Conservation (phyloP, 1,140 invertebrate species). For the Tetramorium simillimum region DNA sequence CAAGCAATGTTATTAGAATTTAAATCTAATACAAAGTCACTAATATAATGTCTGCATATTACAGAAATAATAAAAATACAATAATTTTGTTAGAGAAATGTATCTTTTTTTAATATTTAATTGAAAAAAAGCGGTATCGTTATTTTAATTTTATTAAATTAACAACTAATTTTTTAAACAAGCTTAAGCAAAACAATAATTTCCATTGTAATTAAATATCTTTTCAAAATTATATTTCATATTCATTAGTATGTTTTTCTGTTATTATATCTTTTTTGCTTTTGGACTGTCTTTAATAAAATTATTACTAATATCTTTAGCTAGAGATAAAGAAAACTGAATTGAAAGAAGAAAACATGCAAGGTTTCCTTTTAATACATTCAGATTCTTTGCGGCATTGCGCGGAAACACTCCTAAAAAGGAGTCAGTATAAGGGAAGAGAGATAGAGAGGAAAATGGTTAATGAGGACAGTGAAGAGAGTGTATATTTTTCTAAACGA, state of each 20-base stretch:
- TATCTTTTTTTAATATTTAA: neutral
- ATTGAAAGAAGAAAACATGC: neutral
- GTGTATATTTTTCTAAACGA: slow-evolving; percentile 64
- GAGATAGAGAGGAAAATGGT: neutral
- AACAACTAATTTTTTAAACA: neutral
- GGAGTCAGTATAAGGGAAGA: slow-evolving; percentile 1
- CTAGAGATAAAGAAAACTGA: neutral
- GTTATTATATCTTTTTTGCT: neutral
- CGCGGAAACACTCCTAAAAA: slow-evolving; percentile 44
- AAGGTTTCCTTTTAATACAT: neutral
- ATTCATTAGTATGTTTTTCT: neutral
- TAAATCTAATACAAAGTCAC: neutral
- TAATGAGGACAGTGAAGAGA: slow-evolving; percentile 20
- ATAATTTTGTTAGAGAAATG: neutral
- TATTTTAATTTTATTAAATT: neutral
- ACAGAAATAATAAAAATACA: neutral
- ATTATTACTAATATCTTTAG: neutral
- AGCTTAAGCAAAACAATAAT: neutral
- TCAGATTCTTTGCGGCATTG: slow-evolving; percentile 7
- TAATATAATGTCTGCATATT: neutral
- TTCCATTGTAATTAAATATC: neutral
- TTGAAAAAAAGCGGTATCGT: neutral
- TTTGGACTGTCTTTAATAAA: neutral
- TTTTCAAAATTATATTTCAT: neutral
- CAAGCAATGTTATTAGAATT: neutral